Evolutionary conservation across 2,113 vertebrate genomes (phyloP).

Genomic region (Athene cunicularia): DNA sequence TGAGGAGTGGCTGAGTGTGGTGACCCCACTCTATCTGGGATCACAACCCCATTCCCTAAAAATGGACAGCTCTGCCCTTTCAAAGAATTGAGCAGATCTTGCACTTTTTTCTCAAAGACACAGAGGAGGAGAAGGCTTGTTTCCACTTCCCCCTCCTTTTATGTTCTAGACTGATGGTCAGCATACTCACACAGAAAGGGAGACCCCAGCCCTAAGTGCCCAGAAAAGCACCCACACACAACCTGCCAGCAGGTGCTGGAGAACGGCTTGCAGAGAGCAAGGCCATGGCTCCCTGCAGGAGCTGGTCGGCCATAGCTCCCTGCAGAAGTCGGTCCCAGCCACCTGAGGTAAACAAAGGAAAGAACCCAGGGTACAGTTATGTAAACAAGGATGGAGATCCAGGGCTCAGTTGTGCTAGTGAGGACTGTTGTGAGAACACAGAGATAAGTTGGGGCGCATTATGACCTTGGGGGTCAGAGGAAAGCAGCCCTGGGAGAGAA

Average conservation of each 20-base stretch:
- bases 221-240: neutral
- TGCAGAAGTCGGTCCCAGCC: no score
- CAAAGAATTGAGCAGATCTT: neutral
- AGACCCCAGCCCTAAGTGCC: neutral
- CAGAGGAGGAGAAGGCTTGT: neutral
- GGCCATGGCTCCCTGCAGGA: no score
- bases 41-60: neutral
- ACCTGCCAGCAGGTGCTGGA: neutral
- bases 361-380: no score
- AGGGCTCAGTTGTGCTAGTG: no score
- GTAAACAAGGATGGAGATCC: no score
- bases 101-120: neutral
- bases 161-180: neutral
- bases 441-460: no score
- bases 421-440: no score
- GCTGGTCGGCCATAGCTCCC: no score
- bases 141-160: neutral
- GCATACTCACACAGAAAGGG: fast-evolving
- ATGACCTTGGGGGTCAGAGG: no score
- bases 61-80: neutral
- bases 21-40: neutral
- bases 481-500: no score
- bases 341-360: no score
- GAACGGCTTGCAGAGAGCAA: no score
- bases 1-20: fast-evolving